Percentiles rank a stretch among this genome's conserved stretches.
Evolutionary conservation across 2,797 vertebrate species (phyloP).

Genomic region (Paguma larvata): DNA sequence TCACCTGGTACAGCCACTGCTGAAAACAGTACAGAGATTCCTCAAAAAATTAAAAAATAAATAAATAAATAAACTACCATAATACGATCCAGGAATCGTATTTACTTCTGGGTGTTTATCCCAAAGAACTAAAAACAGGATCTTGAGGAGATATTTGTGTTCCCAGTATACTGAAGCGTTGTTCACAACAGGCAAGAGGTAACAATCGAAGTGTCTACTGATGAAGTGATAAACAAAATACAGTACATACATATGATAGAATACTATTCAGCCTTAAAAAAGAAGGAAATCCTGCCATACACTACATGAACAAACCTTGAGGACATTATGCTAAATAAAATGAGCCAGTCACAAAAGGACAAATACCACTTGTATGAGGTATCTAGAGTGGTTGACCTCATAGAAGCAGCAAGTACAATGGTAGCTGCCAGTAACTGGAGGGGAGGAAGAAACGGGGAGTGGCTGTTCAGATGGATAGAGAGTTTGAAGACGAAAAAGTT

Average conservation of each 20-base stretch:
- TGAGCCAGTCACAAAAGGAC: neutral
- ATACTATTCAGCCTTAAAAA: neutral
- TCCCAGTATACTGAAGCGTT: neutral
- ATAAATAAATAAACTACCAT: neutral
- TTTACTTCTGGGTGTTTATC: neutral
- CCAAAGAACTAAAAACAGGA: neutral
- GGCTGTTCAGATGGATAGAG: neutral
- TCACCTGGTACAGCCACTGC: neutral
- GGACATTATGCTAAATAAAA: neutral
- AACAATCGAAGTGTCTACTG: neutral
- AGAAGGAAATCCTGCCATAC: neutral
- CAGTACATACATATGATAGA: neutral
- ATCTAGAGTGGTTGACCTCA: neutral
- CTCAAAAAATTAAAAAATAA: neutral
- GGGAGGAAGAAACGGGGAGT: neutral
- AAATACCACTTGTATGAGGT: neutral
- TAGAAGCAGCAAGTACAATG: neutral
- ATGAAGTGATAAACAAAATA: neutral
- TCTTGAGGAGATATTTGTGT: neutral
- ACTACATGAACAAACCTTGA: neutral
- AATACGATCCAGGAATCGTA: neutral
- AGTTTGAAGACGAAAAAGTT: neutral
- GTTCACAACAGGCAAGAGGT: neutral
- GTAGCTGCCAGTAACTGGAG: neutral
- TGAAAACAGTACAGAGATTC: neutral